Evolutionary conservation across 2,888 invertebrate species (phyloP), one percentile per base, ranked within the genome.

Genomic region (Thalpophila matura): DNA sequence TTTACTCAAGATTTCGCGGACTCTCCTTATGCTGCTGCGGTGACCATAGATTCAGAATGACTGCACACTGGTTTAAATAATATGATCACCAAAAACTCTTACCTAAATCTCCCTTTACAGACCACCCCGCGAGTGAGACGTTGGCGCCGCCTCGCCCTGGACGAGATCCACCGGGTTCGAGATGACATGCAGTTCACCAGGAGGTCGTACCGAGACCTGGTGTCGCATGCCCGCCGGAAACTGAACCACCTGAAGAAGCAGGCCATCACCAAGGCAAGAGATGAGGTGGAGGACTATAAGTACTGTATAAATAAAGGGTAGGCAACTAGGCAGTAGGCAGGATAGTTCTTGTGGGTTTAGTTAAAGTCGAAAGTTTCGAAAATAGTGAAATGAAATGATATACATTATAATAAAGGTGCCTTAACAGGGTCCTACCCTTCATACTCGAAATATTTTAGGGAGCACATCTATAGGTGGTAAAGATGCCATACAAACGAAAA

Each of bases 171-270:
- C 45, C 81, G 93, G 29, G 91, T 94, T 0, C 82, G 85, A 18
- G 90, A 91, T 16, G 94, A 95, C 74, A 76, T 94, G 6, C 84
- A 86, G 26, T 89, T 91, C 67, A 86, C 92, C n/a, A 80, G 90
- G 7, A 79, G 81, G 12, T 86, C 88, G 0, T 95, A 93, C 74
- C 79, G 83, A 3, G 95, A 95, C 74, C 71, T 94, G 7, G 83
- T 94, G 4, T 71, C 87, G 1, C 95, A 94, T 59, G 85, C 88
- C 1, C 85, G 85, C 3, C 73, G 89, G 4, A 86, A 89, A 58
- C 86, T 94, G 1, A 84, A 84, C 57, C 90, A 90, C 22, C 65
- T 94, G 18, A 83, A 85, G 60, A 88, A 83, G 27, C 81, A 85
- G 1, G 88, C 90, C 14, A 43, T 75, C 7, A 56, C 61, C 4